Evolutionary conservation across 2,113 vertebrate species (phyloP), one percentile per base, ranked within the genome.

Genomic region (Hypanus sabinus): DNA sequence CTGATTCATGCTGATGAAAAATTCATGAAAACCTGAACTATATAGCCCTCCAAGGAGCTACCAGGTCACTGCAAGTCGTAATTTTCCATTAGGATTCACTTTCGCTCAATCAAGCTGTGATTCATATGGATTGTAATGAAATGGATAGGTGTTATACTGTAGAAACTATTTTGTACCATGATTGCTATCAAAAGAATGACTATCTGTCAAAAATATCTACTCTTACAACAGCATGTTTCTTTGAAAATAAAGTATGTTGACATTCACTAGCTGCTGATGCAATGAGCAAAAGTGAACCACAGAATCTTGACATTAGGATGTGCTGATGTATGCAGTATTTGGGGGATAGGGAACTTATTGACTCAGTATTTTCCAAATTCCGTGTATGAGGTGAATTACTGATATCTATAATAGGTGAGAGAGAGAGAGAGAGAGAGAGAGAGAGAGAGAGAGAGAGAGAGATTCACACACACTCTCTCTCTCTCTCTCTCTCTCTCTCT

Each of bases 1-100:
- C 96, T 97, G 96, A 96, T 97, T 96, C 95, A 94, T 90, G 65
- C 95, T 94, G 94, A 96, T 96, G 96, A 97, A 97, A 97, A 96
- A 96, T 96, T 94, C 95, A 96, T 96, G 95, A 96, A 96, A 96
- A 96, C 94, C 94, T 95, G 96, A 96, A 95, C 96, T 95, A 96
- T 96, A 96, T 95, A 95, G 81, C 94, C 95, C 95, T 94, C 94
- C 71, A 95, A 96, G 95, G 95, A 95, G 95, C 94, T 95, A 95
- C 96, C 95, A 95, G 95, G 96, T 95, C 94, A 95, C 94, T 94
- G n/a, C 79, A 91, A 94, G 94, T 94, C 96, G 95, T 95, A 95
- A 95, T 96, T 96, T 96, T 96, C 96, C 96, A 96, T 96, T 95
- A 95, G 95, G 94, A 94, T 94, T 95, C 95, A 94, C 95, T 96